phyloP scores from a whole-genome alignment of 2,888 invertebrate genomes.

The Erynnis tages region DNA sequence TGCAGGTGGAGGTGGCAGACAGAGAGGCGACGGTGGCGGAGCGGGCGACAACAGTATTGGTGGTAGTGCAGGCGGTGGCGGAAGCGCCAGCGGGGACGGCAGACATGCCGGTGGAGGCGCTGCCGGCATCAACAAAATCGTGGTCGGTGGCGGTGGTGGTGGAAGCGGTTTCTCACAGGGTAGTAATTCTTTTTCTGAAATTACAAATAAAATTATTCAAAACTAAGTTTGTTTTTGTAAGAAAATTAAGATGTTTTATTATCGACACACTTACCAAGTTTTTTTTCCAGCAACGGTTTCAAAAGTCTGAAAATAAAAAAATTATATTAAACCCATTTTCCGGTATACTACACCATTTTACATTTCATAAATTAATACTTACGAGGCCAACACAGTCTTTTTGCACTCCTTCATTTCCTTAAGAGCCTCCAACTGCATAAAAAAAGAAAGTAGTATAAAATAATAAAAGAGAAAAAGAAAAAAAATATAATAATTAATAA shows the following conservation, averaged over 20 bases:
- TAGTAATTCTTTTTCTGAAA: constrained; percentile 38
- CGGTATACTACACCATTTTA: neutral
- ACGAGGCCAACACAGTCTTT: constrained; percentile 62
- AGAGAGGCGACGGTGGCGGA: constrained; percentile 29
- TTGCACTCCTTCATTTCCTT: constrained; percentile 72
- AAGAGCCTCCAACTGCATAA: constrained; percentile 62
- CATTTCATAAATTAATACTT: constrained; percentile 42
- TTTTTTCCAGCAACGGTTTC: constrained; percentile 56
- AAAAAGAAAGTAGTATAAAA: constrained; percentile 13
- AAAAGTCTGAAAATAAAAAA: constrained; percentile 56
- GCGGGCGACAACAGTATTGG: constrained; percentile 35
- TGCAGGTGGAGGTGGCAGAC: constrained; percentile 32
- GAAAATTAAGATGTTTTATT: too few species aligned
- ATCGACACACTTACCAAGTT: constrained; percentile 59
- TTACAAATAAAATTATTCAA: neutral
- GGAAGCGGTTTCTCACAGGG: constrained; percentile 37
- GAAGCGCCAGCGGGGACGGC: constrained; percentile 39
- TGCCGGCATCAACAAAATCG: constrained; percentile 62
- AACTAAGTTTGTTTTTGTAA: neutral
- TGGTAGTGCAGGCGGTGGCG: constrained; percentile 42
- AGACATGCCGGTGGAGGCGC: constrained; percentile 45
- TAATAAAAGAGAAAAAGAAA: too few species aligned
- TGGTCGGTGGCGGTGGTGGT: constrained; percentile 52
- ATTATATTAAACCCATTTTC: neutral
- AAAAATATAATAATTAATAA: too few species aligned